Conservation (phyloP, 2,888 invertebrate species). For the Atethmia centrago region DNA sequence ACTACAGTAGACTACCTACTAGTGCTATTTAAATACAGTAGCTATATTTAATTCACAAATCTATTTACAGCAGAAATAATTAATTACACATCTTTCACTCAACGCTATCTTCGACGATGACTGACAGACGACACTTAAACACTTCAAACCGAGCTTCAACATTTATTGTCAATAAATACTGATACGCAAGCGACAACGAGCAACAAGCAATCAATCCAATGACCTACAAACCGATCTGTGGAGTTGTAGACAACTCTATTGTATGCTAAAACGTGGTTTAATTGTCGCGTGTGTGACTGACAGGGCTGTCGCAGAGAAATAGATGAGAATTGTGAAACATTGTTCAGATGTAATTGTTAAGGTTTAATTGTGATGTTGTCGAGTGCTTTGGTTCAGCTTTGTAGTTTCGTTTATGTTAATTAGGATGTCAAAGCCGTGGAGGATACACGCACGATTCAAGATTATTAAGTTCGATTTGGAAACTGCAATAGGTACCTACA, state of each 20-base stretch:
- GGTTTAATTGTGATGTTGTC: constrained; percentile 33
- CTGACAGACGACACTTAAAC: constrained; percentile 20
- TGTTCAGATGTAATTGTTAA: constrained; percentile 25
- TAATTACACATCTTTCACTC: constrained; percentile 19
- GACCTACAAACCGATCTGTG: constrained; percentile 75
- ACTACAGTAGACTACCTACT: too few species aligned
- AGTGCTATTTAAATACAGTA: neutral
- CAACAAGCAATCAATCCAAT: constrained; percentile 75
- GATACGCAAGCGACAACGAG: constrained; percentile 56
- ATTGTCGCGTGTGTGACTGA: constrained; percentile 71
- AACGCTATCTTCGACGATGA: constrained; percentile 27
- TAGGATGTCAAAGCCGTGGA: neutral
- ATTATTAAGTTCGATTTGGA: neutral
- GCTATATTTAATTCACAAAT: constrained; percentile 2
- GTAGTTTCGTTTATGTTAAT: constrained; percentile 28
- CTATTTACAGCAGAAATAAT: constrained; percentile 14
- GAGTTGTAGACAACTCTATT: constrained; percentile 74
- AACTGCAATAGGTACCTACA: neutral
- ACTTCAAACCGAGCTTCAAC: constrained; percentile 33
- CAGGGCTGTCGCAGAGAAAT: constrained; percentile 53
- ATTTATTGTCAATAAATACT: constrained; percentile 50
- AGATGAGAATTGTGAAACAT: constrained; percentile 11
- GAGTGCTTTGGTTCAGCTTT: constrained; percentile 18
- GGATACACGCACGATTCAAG: neutral
- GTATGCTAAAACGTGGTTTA: constrained; percentile 81